phyloP scores from a whole-genome alignment of 2,797 vertebrate species.

The Sebastes flavidus region DNA sequence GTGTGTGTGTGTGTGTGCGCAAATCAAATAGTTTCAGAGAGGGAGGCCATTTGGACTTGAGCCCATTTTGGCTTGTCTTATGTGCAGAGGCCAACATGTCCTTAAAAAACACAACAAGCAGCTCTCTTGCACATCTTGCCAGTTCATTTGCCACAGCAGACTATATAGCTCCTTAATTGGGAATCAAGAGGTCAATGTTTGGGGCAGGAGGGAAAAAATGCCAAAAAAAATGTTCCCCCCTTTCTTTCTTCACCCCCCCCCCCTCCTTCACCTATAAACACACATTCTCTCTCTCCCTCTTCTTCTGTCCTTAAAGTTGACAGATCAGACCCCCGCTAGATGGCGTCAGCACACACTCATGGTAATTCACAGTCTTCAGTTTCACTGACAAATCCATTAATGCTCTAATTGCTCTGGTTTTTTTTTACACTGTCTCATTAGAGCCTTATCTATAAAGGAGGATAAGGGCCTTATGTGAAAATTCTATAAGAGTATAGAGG shows the following conservation, averaged over 20 bases:
- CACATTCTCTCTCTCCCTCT: background rate
- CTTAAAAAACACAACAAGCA: slow-evolving; percentile 10
- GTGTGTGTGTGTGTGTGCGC: background rate
- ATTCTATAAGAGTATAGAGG: background rate
- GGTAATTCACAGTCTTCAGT: slow-evolving; percentile 26
- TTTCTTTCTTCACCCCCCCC: too few species aligned
- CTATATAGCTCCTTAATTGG: slow-evolving; percentile 25
- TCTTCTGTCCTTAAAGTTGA: slow-evolving; percentile 15
- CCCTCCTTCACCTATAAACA: background rate
- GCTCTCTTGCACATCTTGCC: background rate
- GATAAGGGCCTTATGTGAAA: slow-evolving; percentile 13
- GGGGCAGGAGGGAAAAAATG: background rate
- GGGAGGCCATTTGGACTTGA: slow-evolving; percentile 22
- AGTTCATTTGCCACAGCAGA: slow-evolving; percentile 16
- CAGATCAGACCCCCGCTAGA: slow-evolving; percentile 65
- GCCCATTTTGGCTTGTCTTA: slow-evolving; percentile 27
- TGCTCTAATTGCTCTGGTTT: slow-evolving; percentile 53
- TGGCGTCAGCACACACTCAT: slow-evolving; percentile 64
- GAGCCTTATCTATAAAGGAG: slow-evolving; percentile 35
- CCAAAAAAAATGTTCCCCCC: background rate
- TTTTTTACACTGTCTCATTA: slow-evolving; percentile 59
- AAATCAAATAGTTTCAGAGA: slow-evolving; percentile 54
- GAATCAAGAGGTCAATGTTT: slow-evolving; percentile 28
- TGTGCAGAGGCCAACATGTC: slow-evolving; percentile 10
- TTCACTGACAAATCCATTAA: slow-evolving; percentile 67